Conservation (phyloP, 2,113 vertebrate species). For the Melanerpes formicivorus region DNA sequence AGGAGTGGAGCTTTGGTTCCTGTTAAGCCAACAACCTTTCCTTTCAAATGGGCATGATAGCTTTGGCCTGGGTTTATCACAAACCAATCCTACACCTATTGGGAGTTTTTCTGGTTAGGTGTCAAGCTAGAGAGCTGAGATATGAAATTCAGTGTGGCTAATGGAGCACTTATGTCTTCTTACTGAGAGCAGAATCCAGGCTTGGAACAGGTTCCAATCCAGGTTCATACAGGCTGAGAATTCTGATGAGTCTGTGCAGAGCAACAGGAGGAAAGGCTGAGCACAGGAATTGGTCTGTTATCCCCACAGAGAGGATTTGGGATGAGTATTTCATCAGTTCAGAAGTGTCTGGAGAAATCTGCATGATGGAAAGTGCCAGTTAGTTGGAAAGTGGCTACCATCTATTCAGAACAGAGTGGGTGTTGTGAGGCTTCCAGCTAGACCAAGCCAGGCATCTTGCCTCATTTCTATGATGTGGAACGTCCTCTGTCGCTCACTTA, state of each 20-base stretch:
- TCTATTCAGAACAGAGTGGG: background rate
- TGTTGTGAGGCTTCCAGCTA: background rate
- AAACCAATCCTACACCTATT: background rate
- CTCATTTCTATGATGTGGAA: background rate
- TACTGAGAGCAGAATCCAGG: background rate
- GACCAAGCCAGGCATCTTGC: background rate
- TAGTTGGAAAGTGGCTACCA: background rate
- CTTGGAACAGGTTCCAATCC: background rate
- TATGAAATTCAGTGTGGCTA: background rate
- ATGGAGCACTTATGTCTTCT: background rate
- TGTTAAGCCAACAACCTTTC: background rate
- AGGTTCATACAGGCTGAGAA: background rate
- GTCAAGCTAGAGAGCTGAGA: background rate
- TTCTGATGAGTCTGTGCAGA: background rate
- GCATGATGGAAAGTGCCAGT: background rate
- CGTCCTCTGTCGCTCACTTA: background rate
- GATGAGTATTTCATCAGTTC: constrained; percentile 11
- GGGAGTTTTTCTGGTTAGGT: background rate
- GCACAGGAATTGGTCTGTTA: background rate
- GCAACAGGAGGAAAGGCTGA: background rate
- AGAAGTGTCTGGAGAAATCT: background rate
- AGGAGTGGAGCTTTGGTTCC: background rate
- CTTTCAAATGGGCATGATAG: background rate
- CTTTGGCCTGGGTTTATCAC: background rate
- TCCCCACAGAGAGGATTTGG: background rate